Evolutionary conservation across 2,888 invertebrate species (phyloP).

Genomic region (Drosophila quinaria): DNA sequence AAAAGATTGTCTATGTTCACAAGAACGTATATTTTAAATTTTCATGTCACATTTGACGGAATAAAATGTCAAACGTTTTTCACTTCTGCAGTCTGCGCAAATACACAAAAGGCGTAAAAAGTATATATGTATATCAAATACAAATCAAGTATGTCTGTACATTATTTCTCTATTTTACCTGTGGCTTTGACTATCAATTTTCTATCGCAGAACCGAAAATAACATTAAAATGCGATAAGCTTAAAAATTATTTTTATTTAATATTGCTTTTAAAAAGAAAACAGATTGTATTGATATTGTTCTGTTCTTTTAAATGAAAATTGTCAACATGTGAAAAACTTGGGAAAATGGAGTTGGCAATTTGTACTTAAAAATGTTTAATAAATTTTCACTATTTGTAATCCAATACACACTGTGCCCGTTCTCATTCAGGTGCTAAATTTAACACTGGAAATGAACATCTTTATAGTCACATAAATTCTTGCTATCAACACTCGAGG

Average conservation of each 20-base stretch:
- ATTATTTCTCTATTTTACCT: conserved; percentile 3
- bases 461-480: conserved; percentile 24
- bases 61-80: conserved; percentile 1
- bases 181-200: neutral
- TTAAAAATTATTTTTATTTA: neutral
- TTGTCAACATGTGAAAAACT: no score
- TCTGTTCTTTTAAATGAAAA: neutral
- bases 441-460: conserved; percentile 6
- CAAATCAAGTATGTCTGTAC: no score
- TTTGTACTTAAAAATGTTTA: neutral
- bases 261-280: neutral
- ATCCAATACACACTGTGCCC: neutral
- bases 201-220: neutral
- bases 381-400: neutral
- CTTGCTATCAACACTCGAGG: conserved; percentile 21
- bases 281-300: neutral
- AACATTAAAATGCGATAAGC: no score
- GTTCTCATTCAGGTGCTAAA: neutral
- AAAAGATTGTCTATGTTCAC: neutral
- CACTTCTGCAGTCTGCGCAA: conserved; percentile 10
- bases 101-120: conserved; percentile 1
- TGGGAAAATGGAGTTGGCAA: no score
- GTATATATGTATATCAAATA: no score
- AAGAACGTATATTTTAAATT: neutral
- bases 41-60: neutral